Percentiles rank a stretch among this genome's conserved stretches.
These are phyloP conservation scores for Nothobranchius kuhntae DNA, from an alignment of 2,113 vertebrate genomes.

Conservation along the genomic window DNA sequence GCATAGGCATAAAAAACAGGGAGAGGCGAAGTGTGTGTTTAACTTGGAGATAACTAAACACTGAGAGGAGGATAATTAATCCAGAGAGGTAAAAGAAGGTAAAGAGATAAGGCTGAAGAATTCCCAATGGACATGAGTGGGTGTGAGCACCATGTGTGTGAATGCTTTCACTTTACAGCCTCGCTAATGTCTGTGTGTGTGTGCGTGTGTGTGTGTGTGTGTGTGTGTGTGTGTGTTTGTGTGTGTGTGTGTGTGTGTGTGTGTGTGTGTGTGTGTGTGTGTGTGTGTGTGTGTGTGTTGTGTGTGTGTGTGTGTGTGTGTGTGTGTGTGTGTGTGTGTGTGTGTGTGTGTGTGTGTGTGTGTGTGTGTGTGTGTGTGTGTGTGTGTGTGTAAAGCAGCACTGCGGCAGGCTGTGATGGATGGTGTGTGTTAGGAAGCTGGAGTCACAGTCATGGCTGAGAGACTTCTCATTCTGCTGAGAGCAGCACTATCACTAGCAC, in stretches of 20 bases:
- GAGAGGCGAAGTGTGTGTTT: slow-evolving; percentile 12
- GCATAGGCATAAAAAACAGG: not conserved
- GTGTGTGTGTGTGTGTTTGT: slow-evolving; percentile 11
- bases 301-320: slow-evolving; percentile 1
- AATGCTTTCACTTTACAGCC: slow-evolving; percentile 13
- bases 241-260: slow-evolving; percentile 10
- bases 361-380: slow-evolving; percentile 10
- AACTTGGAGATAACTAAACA: slow-evolving; percentile 51
- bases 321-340: slow-evolving; percentile 7
- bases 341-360: slow-evolving; percentile 3
- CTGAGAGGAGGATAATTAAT: slow-evolving; percentile 61
- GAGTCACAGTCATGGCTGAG: slow-evolving; percentile 81
- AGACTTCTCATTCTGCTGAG: slow-evolving; percentile 78
- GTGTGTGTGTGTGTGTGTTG: slow-evolving; percentile 11
- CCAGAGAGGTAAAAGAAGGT: slow-evolving; percentile 42
- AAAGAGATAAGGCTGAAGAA: slow-evolving; percentile 58
- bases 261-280: slow-evolving; percentile 12
- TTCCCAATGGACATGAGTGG: slow-evolving; percentile 49
- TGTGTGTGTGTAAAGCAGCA: slow-evolving; percentile 62
- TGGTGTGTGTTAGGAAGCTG: slow-evolving; percentile 73
- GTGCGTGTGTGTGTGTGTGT: slow-evolving; percentile 12
- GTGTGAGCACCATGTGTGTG: slow-evolving; percentile 11
- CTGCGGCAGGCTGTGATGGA: slow-evolving; percentile 81
- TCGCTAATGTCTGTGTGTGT: slow-evolving; percentile 23
- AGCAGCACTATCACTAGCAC: slow-evolving; percentile 67